These are phyloP conservation scores for Sylvicola cinctus DNA, from an alignment of 2,888 invertebrate genomes.

Conservation along the genomic window DNA sequence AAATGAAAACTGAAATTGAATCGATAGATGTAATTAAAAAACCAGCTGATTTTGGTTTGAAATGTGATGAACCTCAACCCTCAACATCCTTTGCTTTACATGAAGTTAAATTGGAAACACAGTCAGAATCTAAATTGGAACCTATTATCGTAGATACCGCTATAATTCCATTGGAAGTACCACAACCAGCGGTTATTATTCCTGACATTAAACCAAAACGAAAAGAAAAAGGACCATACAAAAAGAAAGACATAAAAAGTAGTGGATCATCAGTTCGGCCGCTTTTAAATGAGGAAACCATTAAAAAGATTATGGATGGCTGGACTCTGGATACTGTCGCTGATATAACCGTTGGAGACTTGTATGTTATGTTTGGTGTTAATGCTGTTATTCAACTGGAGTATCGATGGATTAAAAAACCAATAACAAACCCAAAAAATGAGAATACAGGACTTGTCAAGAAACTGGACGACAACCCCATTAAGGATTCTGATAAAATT, in stretches of 20 bases:
- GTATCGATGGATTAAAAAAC: conserved; percentile 54
- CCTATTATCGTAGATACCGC: conserved; percentile 1
- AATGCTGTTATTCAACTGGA: conserved; percentile 56
- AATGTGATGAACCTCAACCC: not conserved
- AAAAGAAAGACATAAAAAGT: conserved; percentile 3
- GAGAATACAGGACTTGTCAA: not conserved
- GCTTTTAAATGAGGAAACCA: conserved; percentile 20
- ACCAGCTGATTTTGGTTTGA: no score
- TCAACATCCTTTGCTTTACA: not conserved
- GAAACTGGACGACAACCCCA: no score
- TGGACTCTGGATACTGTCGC: conserved; percentile 63
- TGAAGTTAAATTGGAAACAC: not conserved
- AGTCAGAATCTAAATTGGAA: not conserved
- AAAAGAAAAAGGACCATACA: conserved; percentile 3
- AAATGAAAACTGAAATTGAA: conserved; percentile 19
- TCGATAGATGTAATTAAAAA: not conserved
- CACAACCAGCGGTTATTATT: no score
- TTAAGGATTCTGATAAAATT: no score
- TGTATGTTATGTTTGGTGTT: conserved; percentile 61
- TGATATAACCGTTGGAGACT: conserved; percentile 68
- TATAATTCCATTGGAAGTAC: not conserved
- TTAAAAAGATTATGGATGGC: conserved; percentile 31
- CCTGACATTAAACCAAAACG: conserved; percentile 3
- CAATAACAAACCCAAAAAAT: conserved; percentile 8
- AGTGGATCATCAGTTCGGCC: conserved; percentile 10